Conservation (phyloP, 2,797 vertebrate genomes). For the Tinamus major region DNA sequence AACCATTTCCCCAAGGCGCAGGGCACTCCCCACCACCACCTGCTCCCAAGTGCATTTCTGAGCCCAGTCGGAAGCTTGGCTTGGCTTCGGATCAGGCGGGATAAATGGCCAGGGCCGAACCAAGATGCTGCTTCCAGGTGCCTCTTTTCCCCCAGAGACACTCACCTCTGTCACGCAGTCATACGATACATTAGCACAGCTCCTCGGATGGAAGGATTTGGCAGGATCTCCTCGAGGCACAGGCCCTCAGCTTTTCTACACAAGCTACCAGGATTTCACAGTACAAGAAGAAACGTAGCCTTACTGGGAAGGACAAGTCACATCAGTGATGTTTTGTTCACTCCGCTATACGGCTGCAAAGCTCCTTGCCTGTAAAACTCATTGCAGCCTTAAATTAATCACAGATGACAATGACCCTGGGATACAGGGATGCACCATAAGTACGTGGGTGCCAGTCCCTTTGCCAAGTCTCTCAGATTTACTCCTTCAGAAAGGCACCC, state of each 20-base stretch:
- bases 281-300: not conserved
- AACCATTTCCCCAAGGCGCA: not conserved
- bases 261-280: not conserved
- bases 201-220: not conserved
- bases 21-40: not conserved
- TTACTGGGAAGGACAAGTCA: not conserved
- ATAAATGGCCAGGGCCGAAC: not conserved
- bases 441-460: too few relatives aligned
- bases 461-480: not conserved
- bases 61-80: not conserved
- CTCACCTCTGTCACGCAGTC: not conserved
- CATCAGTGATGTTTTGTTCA: not conserved
- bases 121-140: not conserved
- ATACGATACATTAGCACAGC: too few relatives aligned
- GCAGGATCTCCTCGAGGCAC: not conserved
- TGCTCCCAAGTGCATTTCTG: not conserved
- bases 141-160: not conserved
- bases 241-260: not conserved
- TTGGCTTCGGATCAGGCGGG: not conserved
- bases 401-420: not conserved
- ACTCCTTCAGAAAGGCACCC: not conserved
- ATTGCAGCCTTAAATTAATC: not conserved
- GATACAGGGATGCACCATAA: not conserved
- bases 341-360: not conserved
- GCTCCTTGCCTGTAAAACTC: not conserved